Percentiles rank a stretch among this genome's conserved stretches.
Evolutionary conservation across 2,113 vertebrate species (phyloP).

Genomic region (Phocoena sinus): DNA sequence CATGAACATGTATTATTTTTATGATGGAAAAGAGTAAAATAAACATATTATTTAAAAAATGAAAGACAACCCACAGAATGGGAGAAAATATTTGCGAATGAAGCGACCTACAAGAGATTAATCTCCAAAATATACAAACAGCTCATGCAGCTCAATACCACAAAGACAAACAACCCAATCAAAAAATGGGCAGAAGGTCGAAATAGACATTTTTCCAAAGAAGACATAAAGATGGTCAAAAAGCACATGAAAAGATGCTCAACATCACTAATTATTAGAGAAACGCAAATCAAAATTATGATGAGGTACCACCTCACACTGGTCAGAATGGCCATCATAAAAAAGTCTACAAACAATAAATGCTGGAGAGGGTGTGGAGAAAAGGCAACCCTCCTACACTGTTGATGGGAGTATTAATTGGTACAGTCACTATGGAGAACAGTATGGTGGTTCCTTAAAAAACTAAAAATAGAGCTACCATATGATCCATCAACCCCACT

Average conservation of each 20-base stretch:
- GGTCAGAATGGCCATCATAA: too few species aligned
- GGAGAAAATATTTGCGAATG: background rate
- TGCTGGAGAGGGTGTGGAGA: too few species aligned
- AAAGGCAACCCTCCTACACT: too few species aligned
- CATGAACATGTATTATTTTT: background rate
- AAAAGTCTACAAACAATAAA: too few species aligned
- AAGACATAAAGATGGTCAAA: background rate
- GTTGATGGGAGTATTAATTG: too few species aligned
- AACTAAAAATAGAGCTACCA: too few species aligned
- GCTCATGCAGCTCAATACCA: background rate
- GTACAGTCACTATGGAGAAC: too few species aligned
- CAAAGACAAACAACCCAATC: background rate
- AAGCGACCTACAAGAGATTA: background rate
- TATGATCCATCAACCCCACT: too few species aligned
- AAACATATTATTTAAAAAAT: background rate
- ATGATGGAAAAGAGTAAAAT: background rate
- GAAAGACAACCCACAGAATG: background rate
- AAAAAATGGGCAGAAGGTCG: background rate
- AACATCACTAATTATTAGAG: background rate
- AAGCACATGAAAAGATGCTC: background rate
- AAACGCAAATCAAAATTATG: too few species aligned
- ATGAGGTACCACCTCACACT: too few species aligned
- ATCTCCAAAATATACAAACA: background rate
- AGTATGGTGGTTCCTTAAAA: too few species aligned
- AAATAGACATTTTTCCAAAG: background rate